These are phyloP conservation scores for Stichodactyla mertensii DNA, from an alignment of 64 coral and sea anemone species.

Conservation along the genomic window DNA sequence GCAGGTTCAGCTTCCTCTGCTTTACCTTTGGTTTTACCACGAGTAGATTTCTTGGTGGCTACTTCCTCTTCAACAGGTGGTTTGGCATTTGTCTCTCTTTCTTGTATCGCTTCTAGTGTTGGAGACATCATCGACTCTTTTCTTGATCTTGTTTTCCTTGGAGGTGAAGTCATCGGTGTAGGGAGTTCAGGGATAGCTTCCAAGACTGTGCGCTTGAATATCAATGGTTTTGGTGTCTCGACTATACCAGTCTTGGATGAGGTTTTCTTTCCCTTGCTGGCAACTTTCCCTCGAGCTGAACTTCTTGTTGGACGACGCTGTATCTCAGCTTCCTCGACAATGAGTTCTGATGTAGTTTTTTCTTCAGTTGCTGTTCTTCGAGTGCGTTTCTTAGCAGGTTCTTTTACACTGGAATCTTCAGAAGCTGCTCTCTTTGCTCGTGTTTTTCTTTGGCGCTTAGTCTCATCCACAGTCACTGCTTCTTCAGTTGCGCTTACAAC, in stretches of 20 bases:
- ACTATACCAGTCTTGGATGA: conserved; percentile 14
- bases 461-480: background rate
- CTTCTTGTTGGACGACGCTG: background rate
- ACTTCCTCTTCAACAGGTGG: background rate
- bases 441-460: background rate
- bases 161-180: conserved; percentile 24
- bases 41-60: background rate
- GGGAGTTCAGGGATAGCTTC: conserved; percentile 47
- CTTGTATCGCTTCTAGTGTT: background rate
- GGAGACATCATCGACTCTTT: background rate
- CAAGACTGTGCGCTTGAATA: conserved; percentile 40
- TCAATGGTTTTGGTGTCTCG: conserved; percentile 34
- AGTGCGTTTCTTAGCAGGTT: conserved; percentile 9
- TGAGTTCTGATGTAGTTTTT: background rate
- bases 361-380: background rate
- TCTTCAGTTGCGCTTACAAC: background rate
- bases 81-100: background rate
- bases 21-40: conserved; percentile 15
- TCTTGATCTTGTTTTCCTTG: background rate
- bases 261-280: background rate
- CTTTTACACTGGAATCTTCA: conserved; percentile 11
- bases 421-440: conserved; percentile 29
- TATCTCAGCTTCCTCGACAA: background rate
- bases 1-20: background rate
- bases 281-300: background rate